Evolutionary conservation across 2,888 invertebrate genomes (phyloP).

Genomic region (Thera britannica): DNA sequence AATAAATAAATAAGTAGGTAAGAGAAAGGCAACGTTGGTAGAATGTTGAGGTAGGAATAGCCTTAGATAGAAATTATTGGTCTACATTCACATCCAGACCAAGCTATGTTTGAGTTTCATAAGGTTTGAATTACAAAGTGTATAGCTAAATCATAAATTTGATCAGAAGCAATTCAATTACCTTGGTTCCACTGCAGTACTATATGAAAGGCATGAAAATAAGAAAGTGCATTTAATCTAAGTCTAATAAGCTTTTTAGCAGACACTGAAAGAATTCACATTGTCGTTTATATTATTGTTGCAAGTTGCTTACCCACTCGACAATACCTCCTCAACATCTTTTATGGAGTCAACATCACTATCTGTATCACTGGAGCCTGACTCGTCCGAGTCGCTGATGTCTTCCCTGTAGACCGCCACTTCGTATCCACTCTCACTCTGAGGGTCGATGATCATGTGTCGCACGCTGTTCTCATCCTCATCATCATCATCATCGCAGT

Average conservation of each 20-base stretch:
- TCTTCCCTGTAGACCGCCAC: conserved; percentile 75
- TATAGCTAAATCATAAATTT: neutral
- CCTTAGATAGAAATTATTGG: no score
- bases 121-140: no score
- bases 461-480: conserved; percentile 56
- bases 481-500: conserved; percentile 50
- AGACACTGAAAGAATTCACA: neutral
- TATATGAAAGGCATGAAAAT: conserved; percentile 19
- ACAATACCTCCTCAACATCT: conserved; percentile 72
- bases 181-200: conserved; percentile 15
- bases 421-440: conserved; percentile 76
- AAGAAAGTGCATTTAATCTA: neutral
- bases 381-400: conserved; percentile 69
- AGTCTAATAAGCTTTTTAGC: neutral
- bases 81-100: no score
- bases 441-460: conserved; percentile 79
- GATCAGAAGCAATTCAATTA: conserved; percentile 1
- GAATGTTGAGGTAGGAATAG: no score
- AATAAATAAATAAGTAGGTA: neutral
- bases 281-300: neutral
- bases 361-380: conserved; percentile 71
- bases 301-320: conserved; percentile 67
- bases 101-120: no score
- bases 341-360: conserved; percentile 78
- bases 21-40: no score